Evolutionary conservation across 2,888 invertebrate genomes (phyloP), one percentile per base, ranked within the genome.

Genomic region (Eudemis profundana): DNA sequence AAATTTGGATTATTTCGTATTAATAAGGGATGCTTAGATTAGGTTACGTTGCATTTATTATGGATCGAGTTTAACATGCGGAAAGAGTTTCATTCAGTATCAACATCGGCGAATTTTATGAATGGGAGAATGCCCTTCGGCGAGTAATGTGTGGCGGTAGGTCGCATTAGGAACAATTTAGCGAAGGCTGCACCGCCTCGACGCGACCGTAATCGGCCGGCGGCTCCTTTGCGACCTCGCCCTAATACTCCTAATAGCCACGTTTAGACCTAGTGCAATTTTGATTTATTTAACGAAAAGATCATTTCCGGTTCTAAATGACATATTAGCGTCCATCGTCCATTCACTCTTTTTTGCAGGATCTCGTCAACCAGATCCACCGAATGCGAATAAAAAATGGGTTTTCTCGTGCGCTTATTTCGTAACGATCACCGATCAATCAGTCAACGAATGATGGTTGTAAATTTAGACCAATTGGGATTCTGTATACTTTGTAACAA

Each of bases 261-360:
- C 74, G 76, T 78, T 78, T 78, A 78, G 62, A 67, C 68, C 75
- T 77, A 77, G 87, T 89, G 85, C 84, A 90, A 90, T 90, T 91
- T 90, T 90, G 89, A 91, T 90, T 90, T 89, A 90, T 90, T 87
- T 86, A 78, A 79, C 77, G 78, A 82, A 80, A 76, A 74, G 80
- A 76, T 79, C 83, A 83, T 90, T 90, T 91, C 91, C 91, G 90
- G 88, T 82, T 81, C 76, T 84, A 87, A 89, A 84, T 82, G 84
- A 80, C 78, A 75, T 78, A 82, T 86, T 83, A 75, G 75, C 70
- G 74, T 77, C 70, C 79, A 79, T 82, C 70, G 74, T 77, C 70
- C 79, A 79, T 82, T 82, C 78, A 79, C 77, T 66, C 42, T 74
- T 78, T 82, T 74, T 69, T 70, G 65, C 69, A 56, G 67, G 69